Base-by-base conservation (phyloP, 1,140 invertebrate genomes). In the Solenopsis invicta region DNA sequence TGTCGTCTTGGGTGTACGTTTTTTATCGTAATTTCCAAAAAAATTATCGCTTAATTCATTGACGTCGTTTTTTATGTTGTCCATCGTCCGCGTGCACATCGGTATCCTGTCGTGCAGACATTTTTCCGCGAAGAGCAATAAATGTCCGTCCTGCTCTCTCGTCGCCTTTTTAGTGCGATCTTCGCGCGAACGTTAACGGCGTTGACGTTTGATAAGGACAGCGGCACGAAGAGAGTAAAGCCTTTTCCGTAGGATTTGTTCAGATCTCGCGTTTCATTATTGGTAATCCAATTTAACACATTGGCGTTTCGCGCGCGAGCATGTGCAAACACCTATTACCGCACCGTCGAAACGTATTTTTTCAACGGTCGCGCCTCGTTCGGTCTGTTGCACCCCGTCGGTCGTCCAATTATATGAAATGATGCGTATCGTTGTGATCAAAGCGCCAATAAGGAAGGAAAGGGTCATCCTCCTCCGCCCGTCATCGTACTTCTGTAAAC, bases 201-300 rank as follows among this genome's bases (percentile, higher is more conserved):
- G 56, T 48, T 69, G 85, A 92, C 81, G n/a, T 64, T 48, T 24
- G 85, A 92, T 89, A 89, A 88, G 77, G 85, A 90, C 77, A 84
- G 5, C 34, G n/a, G 13, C 16, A n/a, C 48, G 54, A 90, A 88
- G 85, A 75, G n/a, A 2, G 90, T 84, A 84, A 89, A 92, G 85
- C 88, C 91, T 88, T 87, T 92, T 91, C 85, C 82, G 76, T 88
- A 69, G 34, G 89, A 88, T 90, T 91, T 92, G 86, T 91, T 91
- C 87, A 85, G 87, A 91, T 92, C 89, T 88, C 85, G 86, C 59
- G 87, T 91, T 92, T 90, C 86, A 92, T 92, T 91, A 89, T 85
- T 78, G 89, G 86, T 92, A 92, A 92, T 92, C 90, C 90, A 92
- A 92, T 92, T 92, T 92, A 29, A 71, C 71, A 48, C 76, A 29